phyloP scores from a whole-genome alignment of 2,888 invertebrate species.

The Agrypnus murinus region DNA sequence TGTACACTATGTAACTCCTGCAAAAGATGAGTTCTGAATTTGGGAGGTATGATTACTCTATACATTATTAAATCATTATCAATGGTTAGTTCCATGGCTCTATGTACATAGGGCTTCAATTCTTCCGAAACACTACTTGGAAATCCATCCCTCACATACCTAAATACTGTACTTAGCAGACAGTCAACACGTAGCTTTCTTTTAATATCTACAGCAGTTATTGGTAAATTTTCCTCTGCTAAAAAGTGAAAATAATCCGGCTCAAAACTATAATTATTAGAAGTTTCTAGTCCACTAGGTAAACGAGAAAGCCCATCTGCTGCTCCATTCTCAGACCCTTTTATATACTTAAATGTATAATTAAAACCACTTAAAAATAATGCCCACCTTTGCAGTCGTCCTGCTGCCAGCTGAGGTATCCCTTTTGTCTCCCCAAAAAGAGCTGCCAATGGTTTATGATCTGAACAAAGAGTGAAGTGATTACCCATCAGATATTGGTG shows the following conservation, averaged over 20 bases:
- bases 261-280: no score
- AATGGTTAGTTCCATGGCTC: conserved; percentile 33
- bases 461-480: conserved; percentile 59
- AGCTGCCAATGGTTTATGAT: conserved; percentile 62
- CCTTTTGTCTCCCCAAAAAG: conserved; percentile 60
- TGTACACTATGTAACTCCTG: not conserved
- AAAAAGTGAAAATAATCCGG: no score
- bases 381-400: conserved; percentile 62
- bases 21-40: conserved; percentile 19
- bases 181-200: no score
- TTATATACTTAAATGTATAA: conserved; percentile 11
- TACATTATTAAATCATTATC: conserved; percentile 49
- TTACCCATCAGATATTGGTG: conserved; percentile 62
- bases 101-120: conserved; percentile 23
- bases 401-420: conserved; percentile 62
- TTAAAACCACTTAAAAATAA: conserved; percentile 36
- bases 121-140: no score
- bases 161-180: no score
- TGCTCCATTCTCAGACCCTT: not conserved
- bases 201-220: no score
- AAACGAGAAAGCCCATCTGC: no score
- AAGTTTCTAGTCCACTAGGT: no score
- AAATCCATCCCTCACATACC: no score
- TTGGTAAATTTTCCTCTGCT: no score
- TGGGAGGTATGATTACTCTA: conserved; percentile 43